Base-by-base conservation (phyloP, 2,797 vertebrate genomes). In the Echiichthys vipera region DNA sequence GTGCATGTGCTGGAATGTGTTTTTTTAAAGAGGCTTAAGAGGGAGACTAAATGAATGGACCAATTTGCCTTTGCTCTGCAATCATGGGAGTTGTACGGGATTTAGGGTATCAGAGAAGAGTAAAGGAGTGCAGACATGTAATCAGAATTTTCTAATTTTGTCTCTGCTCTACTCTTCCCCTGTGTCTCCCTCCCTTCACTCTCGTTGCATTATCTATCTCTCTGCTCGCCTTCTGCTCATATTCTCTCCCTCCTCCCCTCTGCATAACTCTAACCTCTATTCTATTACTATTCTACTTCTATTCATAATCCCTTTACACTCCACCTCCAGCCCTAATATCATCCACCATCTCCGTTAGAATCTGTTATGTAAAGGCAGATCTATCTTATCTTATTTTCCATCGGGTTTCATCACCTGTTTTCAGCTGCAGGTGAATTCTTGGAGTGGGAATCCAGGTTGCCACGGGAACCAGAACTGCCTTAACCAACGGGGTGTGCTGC, bases 361-460 rank as follows among this genome's bases (percentile, higher is more conserved):
- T 50, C 2, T 12, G 2, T 49, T 30, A 14, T 20, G 30, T 61
- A 45, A 46, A 47, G 17, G n/a, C 5, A 29, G 29, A 13, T 55
- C 24, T 49, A 5, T 36, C 46, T 56, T 13, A 27, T 22, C 15
- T 57, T 0, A 25, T 49, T 29, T 17, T 25, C 7, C 7, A 25
- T 40, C 37, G 20, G 34, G 18, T 40, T 62, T 59, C n/a, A 88
- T 95, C 89, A 96, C 98, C 97, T 80, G 97, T 98, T 93, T 96
- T 98, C 63, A 98, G 93, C 92, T 97, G 97, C 84, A 96, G 94
- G 84, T 95, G 95, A 62, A 96, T 93, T 0, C 94, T 96, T 0
- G 95, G 97, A 39, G 83, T 70, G 0, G 95, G 91, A 25, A 90
- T 54, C 97, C 97, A 98, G 0, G 94, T 91, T 47, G 95, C 90